Evolutionary conservation across 2,888 invertebrate genomes (phyloP).

Genomic region (Platycnemis pennipes): DNA sequence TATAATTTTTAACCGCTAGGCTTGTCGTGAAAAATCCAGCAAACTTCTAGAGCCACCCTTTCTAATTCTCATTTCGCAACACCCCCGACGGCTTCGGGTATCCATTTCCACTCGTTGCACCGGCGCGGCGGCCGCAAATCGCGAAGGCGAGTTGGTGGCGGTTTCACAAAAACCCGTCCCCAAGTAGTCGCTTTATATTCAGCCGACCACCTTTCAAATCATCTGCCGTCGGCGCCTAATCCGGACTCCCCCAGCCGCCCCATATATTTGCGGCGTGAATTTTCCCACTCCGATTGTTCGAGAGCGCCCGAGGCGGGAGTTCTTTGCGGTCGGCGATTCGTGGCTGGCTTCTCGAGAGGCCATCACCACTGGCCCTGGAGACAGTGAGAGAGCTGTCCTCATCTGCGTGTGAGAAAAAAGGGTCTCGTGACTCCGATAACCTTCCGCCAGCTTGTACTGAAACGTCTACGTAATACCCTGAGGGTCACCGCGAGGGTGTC

Average conservation of each 20-base stretch:
- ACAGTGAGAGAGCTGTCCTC: no score
- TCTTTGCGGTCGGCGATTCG: not conserved
- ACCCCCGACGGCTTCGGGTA: not conserved
- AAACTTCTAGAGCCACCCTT: not conserved
- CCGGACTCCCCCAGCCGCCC: not conserved
- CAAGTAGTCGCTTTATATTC: conserved; percentile 17
- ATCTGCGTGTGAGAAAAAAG: no score
- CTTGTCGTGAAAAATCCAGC: not conserved
- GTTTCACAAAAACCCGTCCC: conserved; percentile 16
- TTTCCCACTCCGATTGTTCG: not conserved
- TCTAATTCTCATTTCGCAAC: not conserved
- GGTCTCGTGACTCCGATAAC: no score
- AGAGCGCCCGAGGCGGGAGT: not conserved
- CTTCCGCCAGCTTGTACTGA: no score
- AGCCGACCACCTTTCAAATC: conserved; percentile 54
- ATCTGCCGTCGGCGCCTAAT: conserved; percentile 35
- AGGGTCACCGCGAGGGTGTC: no score
- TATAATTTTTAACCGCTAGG: not conserved
- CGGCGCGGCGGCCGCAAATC: not conserved
- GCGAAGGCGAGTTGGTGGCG: not conserved
- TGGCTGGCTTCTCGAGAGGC: not conserved
- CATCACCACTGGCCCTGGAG: no score
- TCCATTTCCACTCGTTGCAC: not conserved
- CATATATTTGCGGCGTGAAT: not conserved
- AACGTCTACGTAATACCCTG: no score